Evolutionary conservation across 2,888 invertebrate genomes (phyloP), one percentile per base, ranked within the genome.

Genomic region (Vandiemenella viatica): DNA sequence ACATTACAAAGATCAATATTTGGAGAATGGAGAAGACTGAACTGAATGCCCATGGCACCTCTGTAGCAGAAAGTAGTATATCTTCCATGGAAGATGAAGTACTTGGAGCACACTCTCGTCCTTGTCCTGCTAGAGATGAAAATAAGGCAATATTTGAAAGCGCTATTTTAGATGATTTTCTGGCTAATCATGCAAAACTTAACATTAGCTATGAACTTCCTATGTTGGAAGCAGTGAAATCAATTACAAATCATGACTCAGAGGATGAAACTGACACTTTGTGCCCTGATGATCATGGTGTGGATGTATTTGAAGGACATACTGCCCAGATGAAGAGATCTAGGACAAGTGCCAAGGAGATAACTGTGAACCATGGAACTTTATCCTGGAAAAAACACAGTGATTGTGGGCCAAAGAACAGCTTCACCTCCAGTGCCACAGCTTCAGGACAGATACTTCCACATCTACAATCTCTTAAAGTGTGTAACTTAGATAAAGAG

Each of bases 1-100:
- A 67, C 55, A 61, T 65, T 19, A 64, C 60, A 15, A 65, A 65
- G 58, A 65, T 66, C 44, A 67, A 67, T 56, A 66, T 66, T 1
- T 63, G 65, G 66, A 57, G 58, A 49, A 58, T 56, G 21, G 60
- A 61, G 48, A 52, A 55, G 23, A 59, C 59, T 47, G 50, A 50
- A 32, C 43, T 49, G 7, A 49, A 49, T 21, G n/a, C n/a, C n/a
- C n/a, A 13, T 13, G n/a, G 40, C 40, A 40, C 18, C 20, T 4
- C 17, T 40, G 17, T n/a, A 19, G 17, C 18, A 4, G 13, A 13
- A 19, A 20, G 20, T n/a, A 20, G 20, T 4, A 4, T 40, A 4
- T n/a, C 10, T 40, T 18, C 4, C 7, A 15, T 4, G 3, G 40
- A 40, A 13, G 40, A 40, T 13, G 40, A n/a, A 40, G 18, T 18